Evolutionary conservation across 2,888 invertebrate genomes (phyloP), one percentile per base, ranked within the genome.

Genomic region (Nemoura dubitans): DNA sequence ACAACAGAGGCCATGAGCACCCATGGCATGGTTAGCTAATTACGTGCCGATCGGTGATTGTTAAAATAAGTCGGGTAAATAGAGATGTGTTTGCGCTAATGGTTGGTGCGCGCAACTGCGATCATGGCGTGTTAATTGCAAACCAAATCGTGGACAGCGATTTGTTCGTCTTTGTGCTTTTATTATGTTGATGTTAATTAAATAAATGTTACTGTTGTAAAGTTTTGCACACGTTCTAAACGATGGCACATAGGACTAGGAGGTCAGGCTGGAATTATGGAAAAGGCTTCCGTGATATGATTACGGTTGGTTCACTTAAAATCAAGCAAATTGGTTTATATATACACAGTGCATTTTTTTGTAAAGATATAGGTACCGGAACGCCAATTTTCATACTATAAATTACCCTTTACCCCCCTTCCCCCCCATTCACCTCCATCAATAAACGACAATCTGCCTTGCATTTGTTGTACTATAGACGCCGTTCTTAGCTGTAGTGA

Each of bases 11-110:
- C 21, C 14, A 21, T 59, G 59, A 59, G 21, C 59, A 59, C 21
- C 59, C 59, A 21, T 16, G 59, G 59, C 59, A 59, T 59, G 59
- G 59, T 21, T 59, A 16, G 59, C 21, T 59, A 59, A 59, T 59
- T 7, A 59, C 21, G 21, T 59, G 59, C 59, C 59, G 14, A 59
- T 59, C 59, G 10, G 16, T 59, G 59, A 59, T 59, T 59, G 59
- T 59, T 59, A 59, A 59, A 59, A 59, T 59, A 59, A 59, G 59
- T 59, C 59, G 59, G 14, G 59, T 59, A 59, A 59, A 59, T 59
- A 59, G 59, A 21, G 16, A 21, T 21, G 16, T 59, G 59, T 59
- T 59, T 59, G 59, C 59, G 59, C 21, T 59, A 21, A 10, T 59
- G 16, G 59, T 59, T 59, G n/a, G 21, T 59, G 16, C 14, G 59